These are phyloP conservation scores for Halocaridina rubra DNA, from an alignment of 2,888 invertebrate species.

Conservation along the genomic window DNA sequence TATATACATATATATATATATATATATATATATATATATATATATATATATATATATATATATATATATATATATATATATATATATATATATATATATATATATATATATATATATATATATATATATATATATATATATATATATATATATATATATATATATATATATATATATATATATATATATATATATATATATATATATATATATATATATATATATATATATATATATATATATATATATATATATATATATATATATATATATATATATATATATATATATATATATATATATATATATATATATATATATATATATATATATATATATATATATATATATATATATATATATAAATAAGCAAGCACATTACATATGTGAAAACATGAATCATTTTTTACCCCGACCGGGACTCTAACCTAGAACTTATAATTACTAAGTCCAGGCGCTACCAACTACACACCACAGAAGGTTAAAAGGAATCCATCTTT, in stretches of 20 bases:
- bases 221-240: not conserved
- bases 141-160: not conserved
- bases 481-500: too few species aligned
- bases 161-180: not conserved
- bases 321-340: constrained; percentile 12
- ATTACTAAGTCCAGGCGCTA: too few species aligned
- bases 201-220: not conserved
- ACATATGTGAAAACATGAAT: too few species aligned
- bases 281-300: constrained; percentile 10
- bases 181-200: not conserved
- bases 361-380: too few species aligned
- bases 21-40: not conserved
- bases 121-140: not conserved
- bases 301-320: constrained; percentile 19
- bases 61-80: not conserved
- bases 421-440: too few species aligned
- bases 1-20: not conserved
- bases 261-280: not conserved
- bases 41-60: not conserved
- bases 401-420: too few species aligned
- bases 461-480: too few species aligned
- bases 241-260: not conserved
- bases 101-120: not conserved
- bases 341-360: too few species aligned
- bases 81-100: not conserved